A percentile compares a stretch with the other conserved stretches of the same genome.
phyloP scores from a whole-genome alignment of 2,888 invertebrate genomes.

The Lucinisca nassula region DNA sequence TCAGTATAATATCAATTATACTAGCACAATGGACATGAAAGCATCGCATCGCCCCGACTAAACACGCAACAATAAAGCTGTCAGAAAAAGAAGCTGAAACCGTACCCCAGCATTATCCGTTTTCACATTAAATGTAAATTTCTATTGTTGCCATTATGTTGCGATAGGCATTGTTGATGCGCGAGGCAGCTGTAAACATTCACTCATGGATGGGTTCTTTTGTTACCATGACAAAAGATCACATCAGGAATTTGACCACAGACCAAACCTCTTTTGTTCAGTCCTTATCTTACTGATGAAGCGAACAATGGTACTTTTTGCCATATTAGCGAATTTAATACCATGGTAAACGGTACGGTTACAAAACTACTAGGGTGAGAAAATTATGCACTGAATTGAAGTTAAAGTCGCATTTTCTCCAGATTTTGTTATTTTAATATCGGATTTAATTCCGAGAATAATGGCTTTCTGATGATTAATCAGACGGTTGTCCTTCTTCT shows the following conservation, averaged over 20 bases:
- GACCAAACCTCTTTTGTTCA: constrained; percentile 57
- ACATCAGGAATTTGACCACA: constrained; percentile 66
- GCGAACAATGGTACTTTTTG: neutral
- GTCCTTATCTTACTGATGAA: constrained; percentile 53
- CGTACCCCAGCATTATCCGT: constrained; percentile 59
- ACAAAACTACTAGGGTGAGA: neutral
- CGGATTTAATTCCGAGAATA: too few relatives aligned
- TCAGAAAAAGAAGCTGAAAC: constrained; percentile 59
- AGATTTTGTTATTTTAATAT: neutral
- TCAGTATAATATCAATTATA: constrained; percentile 67
- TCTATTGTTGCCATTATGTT: constrained; percentile 70
- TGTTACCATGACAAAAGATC: constrained; percentile 55
- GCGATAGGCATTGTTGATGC: constrained; percentile 35
- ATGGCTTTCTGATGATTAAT: too few relatives aligned
- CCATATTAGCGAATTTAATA: constrained; percentile 11
- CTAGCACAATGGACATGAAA: constrained; percentile 54
- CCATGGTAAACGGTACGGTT: neutral
- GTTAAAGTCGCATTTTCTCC: neutral
- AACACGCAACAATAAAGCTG: constrained; percentile 69
- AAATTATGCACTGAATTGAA: constrained; percentile 4
- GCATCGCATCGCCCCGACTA: constrained; percentile 53
- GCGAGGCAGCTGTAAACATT: constrained; percentile 67
- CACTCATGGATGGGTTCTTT: constrained; percentile 52
- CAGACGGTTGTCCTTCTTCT: too few relatives aligned
- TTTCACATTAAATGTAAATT: constrained; percentile 74